Evolutionary conservation across 2,797 vertebrate species (phyloP).

Genomic region (Rhadinocentrus ornatus): DNA sequence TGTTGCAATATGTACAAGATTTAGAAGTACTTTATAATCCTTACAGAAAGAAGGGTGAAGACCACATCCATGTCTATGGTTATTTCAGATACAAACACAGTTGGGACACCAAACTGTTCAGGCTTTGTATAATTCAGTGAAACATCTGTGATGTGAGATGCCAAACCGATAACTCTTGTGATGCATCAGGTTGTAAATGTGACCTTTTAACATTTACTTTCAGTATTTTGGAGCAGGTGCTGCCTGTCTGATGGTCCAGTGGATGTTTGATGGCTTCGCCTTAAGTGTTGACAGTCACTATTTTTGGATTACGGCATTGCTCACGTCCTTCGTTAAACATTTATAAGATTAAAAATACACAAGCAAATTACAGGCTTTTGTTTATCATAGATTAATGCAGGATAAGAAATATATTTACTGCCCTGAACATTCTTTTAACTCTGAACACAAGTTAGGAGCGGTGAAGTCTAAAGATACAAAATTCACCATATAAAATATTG

Average conservation of each 20-base stretch:
- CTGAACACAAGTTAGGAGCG: too few relatives aligned
- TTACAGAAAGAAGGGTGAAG: not conserved
- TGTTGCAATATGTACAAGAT: not conserved
- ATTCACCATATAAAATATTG: too few relatives aligned
- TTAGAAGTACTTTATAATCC: not conserved
- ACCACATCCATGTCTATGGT: not conserved
- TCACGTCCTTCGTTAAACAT: not conserved
- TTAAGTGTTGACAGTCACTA: not conserved
- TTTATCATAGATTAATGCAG: not conserved
- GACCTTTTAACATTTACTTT: constrained; percentile 51
- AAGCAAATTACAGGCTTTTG: not conserved
- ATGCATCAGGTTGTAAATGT: constrained; percentile 7
- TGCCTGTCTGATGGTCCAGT: constrained; percentile 28
- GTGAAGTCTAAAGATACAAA: too few relatives aligned
- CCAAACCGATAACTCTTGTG: constrained; percentile 29
- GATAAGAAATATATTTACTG: not conserved
- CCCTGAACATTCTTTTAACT: not conserved
- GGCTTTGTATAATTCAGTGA: constrained; percentile 34
- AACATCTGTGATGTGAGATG: constrained; percentile 48
- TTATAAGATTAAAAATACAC: not conserved
- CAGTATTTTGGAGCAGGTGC: constrained; percentile 37
- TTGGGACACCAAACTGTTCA: constrained; percentile 14
- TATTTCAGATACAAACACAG: constrained; percentile 5
- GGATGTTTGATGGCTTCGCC: constrained; percentile 18
- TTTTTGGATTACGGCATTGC: not conserved